Percentiles rank a stretch among this genome's conserved stretches.
Conservation (phyloP, 2,797 vertebrate species). For the Peromyscus aztecus region DNA sequence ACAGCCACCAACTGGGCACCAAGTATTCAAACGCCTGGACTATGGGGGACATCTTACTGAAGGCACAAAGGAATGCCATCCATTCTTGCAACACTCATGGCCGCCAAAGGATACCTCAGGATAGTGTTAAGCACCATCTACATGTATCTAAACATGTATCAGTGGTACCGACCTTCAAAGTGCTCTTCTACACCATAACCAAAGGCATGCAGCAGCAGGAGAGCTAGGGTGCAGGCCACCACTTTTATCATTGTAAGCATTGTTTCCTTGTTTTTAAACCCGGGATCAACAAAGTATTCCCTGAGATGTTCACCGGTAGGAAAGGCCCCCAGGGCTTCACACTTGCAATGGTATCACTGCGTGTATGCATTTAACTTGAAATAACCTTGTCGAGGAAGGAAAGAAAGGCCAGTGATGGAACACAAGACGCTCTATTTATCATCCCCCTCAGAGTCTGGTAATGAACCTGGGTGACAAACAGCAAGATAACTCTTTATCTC, state of each 20-base stretch:
- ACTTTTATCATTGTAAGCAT: neutral
- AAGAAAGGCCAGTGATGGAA: neutral
- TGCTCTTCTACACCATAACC: neutral
- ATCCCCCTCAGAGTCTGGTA: neutral
- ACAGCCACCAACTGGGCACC: neutral
- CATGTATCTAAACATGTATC: slow-evolving; percentile 1
- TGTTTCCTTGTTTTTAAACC: slow-evolving; percentile 18
- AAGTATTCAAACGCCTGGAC: neutral
- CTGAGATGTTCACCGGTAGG: neutral
- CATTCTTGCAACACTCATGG: slow-evolving; percentile 22
- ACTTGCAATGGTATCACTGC: neutral
- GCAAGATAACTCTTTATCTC: neutral
- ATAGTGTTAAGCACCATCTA: slow-evolving; percentile 31
- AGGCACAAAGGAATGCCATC: slow-evolving; percentile 45
- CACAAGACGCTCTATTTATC: neutral
- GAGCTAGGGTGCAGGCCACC: neutral
- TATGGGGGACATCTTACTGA: neutral
- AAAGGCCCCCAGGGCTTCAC: neutral
- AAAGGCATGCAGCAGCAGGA: neutral
- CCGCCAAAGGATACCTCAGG: slow-evolving; percentile 57
- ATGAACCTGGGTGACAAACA: neutral
- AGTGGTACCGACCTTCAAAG: slow-evolving; percentile 34
- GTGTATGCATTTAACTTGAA: neutral
- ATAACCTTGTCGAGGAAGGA: neutral
- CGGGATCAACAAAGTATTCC: neutral